Base-by-base conservation (phyloP, 2,888 invertebrate genomes). In the Trypoxylon attenuatum region DNA sequence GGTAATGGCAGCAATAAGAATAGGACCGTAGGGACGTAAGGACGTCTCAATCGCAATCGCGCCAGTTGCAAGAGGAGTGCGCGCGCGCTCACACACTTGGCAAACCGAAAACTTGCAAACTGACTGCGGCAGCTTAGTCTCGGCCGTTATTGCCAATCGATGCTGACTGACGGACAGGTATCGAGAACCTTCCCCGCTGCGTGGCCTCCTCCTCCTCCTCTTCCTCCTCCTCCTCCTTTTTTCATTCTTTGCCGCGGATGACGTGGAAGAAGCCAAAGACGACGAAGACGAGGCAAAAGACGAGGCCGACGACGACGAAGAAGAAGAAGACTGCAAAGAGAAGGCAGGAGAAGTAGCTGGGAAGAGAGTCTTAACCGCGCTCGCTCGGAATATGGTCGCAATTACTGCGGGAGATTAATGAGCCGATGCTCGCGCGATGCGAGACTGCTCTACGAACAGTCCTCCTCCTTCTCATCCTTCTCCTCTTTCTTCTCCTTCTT, bases 331-430 rank as follows among this genome's bases (percentile, higher is more conserved):
- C 33, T 39, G 8, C 19, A 22, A 13, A 60, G 45, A 55, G 27
- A 59, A 54, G 65, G 60, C 59, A 46, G 61, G 69, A 74, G 53
- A 70, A 71, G 71, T 66, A 71, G 76, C 66, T 5, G 46, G 61
- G 54, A 64, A 71, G 68, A 67, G 73, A 72, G 76, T 79, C 76
- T 78, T 79, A 80, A 72, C 76, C 69, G 63, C 67, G 76, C 78
- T 77, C 78, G 75, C 73, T 78, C 71, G 76, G 80, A 79, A 83
- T 83, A 83, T 81, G 79, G 78, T 82, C 80, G 83, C 83, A 83
- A 84, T 84, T 83, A 82, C 82, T 66, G 76, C 73, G 53, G 69
- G 81, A 84, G 84, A 84, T 84, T 84, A 84, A 84, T 83, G 82
- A 84, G 82, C 77, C 82, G 83, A 81, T 82, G 82, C 79, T 77